These are phyloP conservation scores for Chamaetylas fuelleborni DNA, from an alignment of 2,113 vertebrate genomes.

Conservation along the genomic window DNA sequence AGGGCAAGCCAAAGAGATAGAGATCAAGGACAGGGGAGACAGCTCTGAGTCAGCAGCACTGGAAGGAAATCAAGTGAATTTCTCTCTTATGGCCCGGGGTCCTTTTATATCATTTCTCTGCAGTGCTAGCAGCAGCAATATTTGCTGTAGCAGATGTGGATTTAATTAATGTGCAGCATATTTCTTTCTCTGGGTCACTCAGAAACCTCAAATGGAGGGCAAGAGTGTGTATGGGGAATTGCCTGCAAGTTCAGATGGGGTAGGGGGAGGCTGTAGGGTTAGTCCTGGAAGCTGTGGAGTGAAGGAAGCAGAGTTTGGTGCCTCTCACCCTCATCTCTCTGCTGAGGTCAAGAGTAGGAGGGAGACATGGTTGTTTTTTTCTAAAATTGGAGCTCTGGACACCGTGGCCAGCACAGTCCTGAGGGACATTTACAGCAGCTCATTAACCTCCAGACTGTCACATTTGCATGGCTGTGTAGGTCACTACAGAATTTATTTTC, in stretches of 20 bases:
- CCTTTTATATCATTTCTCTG: constrained; percentile 23
- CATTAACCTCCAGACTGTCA: not conserved
- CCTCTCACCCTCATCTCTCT: not conserved
- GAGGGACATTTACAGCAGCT: not conserved
- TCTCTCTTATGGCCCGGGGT: not conserved
- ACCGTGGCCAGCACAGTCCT: not conserved
- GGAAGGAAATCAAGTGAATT: constrained; percentile 20
- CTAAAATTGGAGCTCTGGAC: not conserved
- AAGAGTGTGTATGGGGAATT: not conserved
- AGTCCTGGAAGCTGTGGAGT: not conserved
- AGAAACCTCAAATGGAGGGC: not conserved
- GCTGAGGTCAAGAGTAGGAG: not conserved
- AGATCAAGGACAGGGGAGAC: not conserved
- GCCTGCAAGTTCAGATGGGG: not conserved
- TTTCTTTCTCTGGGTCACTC: constrained; percentile 18
- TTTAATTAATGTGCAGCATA: constrained; percentile 39
- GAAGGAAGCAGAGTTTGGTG: not conserved
- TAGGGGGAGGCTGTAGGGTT: not conserved
- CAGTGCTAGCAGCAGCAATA: constrained; percentile 23
- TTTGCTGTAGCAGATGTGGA: constrained; percentile 21
- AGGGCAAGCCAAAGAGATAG: not conserved
- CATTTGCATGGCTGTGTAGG: not conserved
- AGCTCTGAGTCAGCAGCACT: constrained; percentile 10
- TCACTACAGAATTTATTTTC: not conserved
- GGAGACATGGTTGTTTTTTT: not conserved